Evolutionary conservation across 2,888 invertebrate species (phyloP), one percentile per base, ranked within the genome.

Genomic region (Leucophora obtusa): DNA sequence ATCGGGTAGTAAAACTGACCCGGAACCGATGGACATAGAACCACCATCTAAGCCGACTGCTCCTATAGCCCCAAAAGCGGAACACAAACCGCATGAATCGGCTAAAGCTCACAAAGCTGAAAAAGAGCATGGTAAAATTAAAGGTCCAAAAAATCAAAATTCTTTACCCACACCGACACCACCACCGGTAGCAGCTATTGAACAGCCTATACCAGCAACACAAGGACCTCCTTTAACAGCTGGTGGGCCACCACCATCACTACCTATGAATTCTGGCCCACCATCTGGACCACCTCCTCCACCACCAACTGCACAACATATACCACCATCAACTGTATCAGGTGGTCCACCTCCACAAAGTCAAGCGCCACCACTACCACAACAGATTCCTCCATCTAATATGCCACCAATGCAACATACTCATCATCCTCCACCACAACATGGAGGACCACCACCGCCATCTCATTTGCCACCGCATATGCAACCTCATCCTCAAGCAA

Each of bases 401-500:
- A 78, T 74, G 84, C 84, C 86, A 83, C 83, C 84, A 81, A 78
- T 81, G 68, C 82, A 79, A 59, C 51, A 74, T 10, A 82, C 82
- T 65, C 71, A 56, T 92, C 93, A 75, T 76, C 80, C 84, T 14
- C 83, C 82, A 56, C 85, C 80, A 60, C 86, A 83, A 50, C 86
- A 84, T 53, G 66, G 66, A 2, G 81, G 81, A 50, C 85, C 85
- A 93, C 93, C 86, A 93, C 92, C 28, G 93, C 92, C 76, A 93
- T 93, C 89, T 62, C 86, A 83, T 65, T 86, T 87, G 59, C 85
- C 89, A 71, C 88, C 88, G 62, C 84, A 87, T 17, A 81, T 82
- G 77, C 84, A 82, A 65, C 70, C 86, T 56, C 87, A 87, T 83
- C 86, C 89, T 84, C 89, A 89, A 11, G 88, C 89, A 5, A 89